A percentile compares a stretch with the other conserved stretches of the same genome.
phyloP scores from a whole-genome alignment of 1,140 invertebrate genomes.

The Drosophila yakuba region DNA sequence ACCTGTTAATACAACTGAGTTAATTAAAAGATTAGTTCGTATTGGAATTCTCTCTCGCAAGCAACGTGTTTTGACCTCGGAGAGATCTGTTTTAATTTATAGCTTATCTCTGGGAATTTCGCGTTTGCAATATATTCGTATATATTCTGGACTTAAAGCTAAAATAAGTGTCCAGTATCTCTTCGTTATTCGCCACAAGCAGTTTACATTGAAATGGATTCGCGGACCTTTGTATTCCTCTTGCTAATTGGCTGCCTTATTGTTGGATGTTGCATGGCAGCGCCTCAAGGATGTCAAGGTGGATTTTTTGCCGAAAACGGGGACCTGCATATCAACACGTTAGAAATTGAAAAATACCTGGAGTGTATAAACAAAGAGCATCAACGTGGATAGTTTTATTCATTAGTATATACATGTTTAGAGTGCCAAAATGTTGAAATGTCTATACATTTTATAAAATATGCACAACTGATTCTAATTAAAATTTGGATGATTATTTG shows the following conservation, averaged over 20 bases:
- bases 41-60: slow-evolving; percentile 10
- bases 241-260: slow-evolving; percentile 20
- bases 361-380: slow-evolving; percentile 42
- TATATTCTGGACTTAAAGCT: slow-evolving; percentile 41
- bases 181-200: slow-evolving; percentile 17
- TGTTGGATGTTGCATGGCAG: slow-evolving; percentile 7
- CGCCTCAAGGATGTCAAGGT: slow-evolving; percentile 36
- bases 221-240: slow-evolving; percentile 15
- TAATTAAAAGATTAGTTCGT: slow-evolving; percentile 1
- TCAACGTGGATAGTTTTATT: slow-evolving; percentile 23
- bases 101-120: slow-evolving; percentile 56
- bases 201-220: slow-evolving; percentile 31
- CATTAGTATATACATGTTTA: neutral
- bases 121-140: slow-evolving; percentile 32
- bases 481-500: slow-evolving; percentile 39
- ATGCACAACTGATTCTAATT: neutral
- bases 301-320: slow-evolving; percentile 53
- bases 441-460: slow-evolving; percentile 9
- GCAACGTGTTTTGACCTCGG: slow-evolving; percentile 4
- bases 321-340: slow-evolving; percentile 40
- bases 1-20: neutral
- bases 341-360: slow-evolving; percentile 11
- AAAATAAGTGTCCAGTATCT: slow-evolving; percentile 25
- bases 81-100: slow-evolving; percentile 18
- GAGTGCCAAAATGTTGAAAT: neutral